These are phyloP conservation scores for Ascidia mentula DNA, from an alignment of 23 tunicate genomes.

Conservation along the genomic window DNA sequence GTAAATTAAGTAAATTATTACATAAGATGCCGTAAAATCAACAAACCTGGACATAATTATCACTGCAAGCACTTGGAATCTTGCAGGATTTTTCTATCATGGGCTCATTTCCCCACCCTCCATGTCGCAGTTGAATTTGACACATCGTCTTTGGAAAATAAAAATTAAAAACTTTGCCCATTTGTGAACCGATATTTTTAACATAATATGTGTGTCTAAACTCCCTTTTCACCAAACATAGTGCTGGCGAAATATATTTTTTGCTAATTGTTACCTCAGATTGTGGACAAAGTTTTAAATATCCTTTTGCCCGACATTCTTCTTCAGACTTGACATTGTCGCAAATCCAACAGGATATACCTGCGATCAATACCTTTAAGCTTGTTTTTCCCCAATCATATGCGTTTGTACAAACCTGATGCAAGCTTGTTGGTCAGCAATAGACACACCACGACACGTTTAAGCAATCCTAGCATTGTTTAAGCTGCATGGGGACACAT, in stretches of 20 bases:
- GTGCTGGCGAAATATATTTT: neutral
- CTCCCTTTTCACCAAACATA: neutral
- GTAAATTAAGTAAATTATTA: too few relatives aligned
- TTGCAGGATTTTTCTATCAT: conserved; percentile 12
- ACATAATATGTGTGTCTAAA: neutral
- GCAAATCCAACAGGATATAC: conserved; percentile 6
- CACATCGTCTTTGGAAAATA: conserved; percentile 2
- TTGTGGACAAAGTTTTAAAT: neutral
- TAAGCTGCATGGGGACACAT: too few relatives aligned
- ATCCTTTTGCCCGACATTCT: conserved; percentile 7
- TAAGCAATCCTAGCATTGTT: too few relatives aligned
- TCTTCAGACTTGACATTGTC: conserved; percentile 1
- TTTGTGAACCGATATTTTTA: neutral
- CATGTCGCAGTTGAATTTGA: conserved; percentile 1
- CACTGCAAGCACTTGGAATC: conserved; percentile 3
- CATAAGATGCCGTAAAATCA: too few relatives aligned
- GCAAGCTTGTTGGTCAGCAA: neutral
- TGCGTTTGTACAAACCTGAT: neutral
- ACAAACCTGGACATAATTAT: conserved; percentile 2
- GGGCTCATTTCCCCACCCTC: neutral
- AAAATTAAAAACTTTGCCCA: neutral
- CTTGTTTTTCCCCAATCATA: neutral
- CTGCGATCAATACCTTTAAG: neutral
- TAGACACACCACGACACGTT: neutral
- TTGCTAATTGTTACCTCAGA: neutral